A percentile compares a stretch with the other conserved stretches of the same genome.
These are phyloP conservation scores for Slavum lentiscoides DNA, from an alignment of 2,888 invertebrate genomes.

Conservation along the genomic window DNA sequence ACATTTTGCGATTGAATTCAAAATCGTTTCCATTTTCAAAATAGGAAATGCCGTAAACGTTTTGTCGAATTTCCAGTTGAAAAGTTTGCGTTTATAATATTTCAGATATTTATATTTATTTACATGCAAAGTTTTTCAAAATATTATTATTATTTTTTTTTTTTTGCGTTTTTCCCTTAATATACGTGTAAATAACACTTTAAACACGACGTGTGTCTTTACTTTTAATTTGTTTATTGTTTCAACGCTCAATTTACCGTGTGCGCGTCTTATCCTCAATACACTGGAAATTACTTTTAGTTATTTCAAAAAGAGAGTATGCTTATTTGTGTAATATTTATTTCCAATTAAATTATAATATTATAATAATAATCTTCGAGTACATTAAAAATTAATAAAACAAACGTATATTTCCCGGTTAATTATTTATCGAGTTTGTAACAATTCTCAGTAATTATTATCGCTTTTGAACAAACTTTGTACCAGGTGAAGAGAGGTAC, in stretches of 20 bases:
- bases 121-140: no score
- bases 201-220: no score
- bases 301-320: no score
- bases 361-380: neutral
- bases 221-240: neutral
- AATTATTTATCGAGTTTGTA: constrained; percentile 7
- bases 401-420: neutral
- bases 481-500: constrained; percentile 17
- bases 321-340: no score
- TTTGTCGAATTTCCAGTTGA: neutral
- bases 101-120: no score
- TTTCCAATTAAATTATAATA: neutral
- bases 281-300: neutral
- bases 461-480: constrained; percentile 22
- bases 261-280: no score
- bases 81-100: neutral
- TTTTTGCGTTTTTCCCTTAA: no score
- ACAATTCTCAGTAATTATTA: constrained; percentile 2
- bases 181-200: no score
- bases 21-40: constrained; percentile 20
- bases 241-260: neutral
- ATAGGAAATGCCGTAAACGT: neutral
- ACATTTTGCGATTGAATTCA: constrained; percentile 4
- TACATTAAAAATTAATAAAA: neutral
- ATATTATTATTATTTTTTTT: no score